Conservation (phyloP, 2,888 invertebrate species). For the Acleris literana region DNA sequence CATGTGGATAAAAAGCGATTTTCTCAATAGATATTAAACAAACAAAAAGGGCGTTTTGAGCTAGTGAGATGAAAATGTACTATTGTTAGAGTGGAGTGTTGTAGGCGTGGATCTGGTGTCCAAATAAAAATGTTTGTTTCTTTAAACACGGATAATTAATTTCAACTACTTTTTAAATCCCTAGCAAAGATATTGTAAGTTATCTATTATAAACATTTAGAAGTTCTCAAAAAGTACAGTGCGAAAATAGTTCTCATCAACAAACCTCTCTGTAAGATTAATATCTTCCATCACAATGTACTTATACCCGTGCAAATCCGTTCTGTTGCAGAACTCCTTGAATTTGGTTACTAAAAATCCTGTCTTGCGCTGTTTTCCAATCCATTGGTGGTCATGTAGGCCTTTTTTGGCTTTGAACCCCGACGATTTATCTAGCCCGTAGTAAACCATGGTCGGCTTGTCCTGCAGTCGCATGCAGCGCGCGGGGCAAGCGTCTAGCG, state of each 20-base stretch:
- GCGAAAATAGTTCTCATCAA: slow-evolving; percentile 9
- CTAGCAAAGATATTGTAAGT: too few relatives aligned
- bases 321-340: slow-evolving; percentile 86
- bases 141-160: too few relatives aligned
- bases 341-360: slow-evolving; percentile 54
- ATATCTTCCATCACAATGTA: slow-evolving; percentile 85
- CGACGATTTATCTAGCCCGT: slow-evolving; percentile 37
- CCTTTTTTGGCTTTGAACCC: slow-evolving; percentile 38
- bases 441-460: slow-evolving; percentile 39
- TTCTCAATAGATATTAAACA: too few relatives aligned
- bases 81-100: too few relatives aligned
- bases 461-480: neutral
- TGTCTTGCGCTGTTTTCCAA: slow-evolving; percentile 44
- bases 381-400: slow-evolving; percentile 25
- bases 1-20: too few relatives aligned
- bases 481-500: slow-evolving; percentile 34
- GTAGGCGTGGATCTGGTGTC: too few relatives aligned
- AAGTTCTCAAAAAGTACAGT: too few relatives aligned
- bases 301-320: slow-evolving; percentile 88
- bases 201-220: too few relatives aligned
- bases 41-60: too few relatives aligned
- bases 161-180: too few relatives aligned
- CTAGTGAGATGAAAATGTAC: too few relatives aligned
- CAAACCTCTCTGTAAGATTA: slow-evolving; percentile 82
- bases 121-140: too few relatives aligned